Percentiles rank a stretch among this genome's conserved stretches.
phyloP scores from a whole-genome alignment of 2,888 invertebrate species.

The Cheilosia soror region DNA sequence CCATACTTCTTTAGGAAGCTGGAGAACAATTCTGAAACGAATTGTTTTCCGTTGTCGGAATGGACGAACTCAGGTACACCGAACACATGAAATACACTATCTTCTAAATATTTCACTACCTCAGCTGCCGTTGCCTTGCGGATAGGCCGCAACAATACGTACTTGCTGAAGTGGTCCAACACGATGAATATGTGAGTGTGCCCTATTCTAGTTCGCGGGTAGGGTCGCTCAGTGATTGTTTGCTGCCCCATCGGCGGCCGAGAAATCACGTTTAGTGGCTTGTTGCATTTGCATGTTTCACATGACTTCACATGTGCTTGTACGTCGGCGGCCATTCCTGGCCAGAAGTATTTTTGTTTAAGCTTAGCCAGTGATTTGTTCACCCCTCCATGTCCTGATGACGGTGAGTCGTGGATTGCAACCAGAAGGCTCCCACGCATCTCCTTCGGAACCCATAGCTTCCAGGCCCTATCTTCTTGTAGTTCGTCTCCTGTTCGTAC shows the following conservation, averaged over 20 bases:
- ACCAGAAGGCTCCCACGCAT: too few species aligned
- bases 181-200: neutral
- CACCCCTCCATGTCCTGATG: neutral
- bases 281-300: neutral
- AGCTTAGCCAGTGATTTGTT: neutral
- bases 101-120: neutral
- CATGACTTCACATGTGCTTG: neutral
- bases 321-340: neutral
- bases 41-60: conserved; percentile 53
- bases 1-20: conserved; percentile 44
- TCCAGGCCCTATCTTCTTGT: too few species aligned
- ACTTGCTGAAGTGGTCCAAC: neutral
- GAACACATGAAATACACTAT: too few species aligned
- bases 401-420: neutral
- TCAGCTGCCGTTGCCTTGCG: neutral
- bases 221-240: too few species aligned
- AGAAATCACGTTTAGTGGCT: too few species aligned
- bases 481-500: too few species aligned
- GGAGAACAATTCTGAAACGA: conserved; percentile 28
- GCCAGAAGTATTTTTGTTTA: conserved; percentile 1
- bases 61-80: too few species aligned
- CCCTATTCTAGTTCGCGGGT: neutral
- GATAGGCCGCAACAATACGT: neutral
- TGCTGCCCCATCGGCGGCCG: too few species aligned
- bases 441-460: too few species aligned